A percentile compares a stretch with the other conserved stretches of the same genome.
Conservation (phyloP, 2,113 vertebrate genomes). For the Cyanoramphus novaezelandiae region DNA sequence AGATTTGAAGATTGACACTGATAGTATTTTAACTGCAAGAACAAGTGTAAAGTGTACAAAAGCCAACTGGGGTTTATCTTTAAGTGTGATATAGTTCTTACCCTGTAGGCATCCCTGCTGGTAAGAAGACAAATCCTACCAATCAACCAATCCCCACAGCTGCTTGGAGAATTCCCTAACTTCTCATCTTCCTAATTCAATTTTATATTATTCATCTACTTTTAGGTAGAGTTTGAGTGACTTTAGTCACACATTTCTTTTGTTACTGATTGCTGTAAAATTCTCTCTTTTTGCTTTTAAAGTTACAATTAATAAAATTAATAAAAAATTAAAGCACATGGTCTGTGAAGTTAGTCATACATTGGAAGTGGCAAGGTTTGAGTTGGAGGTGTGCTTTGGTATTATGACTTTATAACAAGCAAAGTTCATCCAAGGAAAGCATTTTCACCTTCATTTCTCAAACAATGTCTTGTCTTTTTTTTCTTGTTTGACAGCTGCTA, state of each 20-base stretch:
- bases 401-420: neutral
- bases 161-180: neutral
- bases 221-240: neutral
- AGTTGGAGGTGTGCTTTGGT: neutral
- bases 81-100: neutral
- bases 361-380: neutral
- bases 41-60: neutral
- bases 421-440: neutral
- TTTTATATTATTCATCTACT: neutral
- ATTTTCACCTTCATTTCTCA: neutral
- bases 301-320: neutral
- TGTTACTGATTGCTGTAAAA: neutral
- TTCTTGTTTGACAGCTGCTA: neutral
- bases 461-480: neutral
- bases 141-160: neutral
- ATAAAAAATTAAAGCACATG: neutral
- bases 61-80: neutral
- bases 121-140: neutral
- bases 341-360: neutral
- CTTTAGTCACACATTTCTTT: neutral
- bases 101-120: neutral
- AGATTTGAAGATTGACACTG: neutral
- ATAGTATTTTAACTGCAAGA: neutral
- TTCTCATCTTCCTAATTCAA: neutral
- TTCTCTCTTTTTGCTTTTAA: neutral